These are phyloP conservation scores for Ceramica pisi DNA, from an alignment of 2,888 invertebrate species.

Conservation along the genomic window DNA sequence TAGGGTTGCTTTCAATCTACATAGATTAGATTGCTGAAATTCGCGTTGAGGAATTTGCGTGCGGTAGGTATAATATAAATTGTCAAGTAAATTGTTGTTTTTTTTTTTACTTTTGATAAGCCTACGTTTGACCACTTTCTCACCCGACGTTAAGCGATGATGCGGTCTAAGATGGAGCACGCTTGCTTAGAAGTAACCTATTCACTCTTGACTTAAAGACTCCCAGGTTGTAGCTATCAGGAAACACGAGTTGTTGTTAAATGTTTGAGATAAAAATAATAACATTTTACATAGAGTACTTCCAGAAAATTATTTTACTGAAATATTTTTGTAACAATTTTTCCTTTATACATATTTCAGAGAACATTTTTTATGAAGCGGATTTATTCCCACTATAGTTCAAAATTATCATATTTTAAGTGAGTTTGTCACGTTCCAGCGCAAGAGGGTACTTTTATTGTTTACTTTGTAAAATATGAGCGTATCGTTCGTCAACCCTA, in stretches of 20 bases:
- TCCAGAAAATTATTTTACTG: background rate
- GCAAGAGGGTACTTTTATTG: background rate
- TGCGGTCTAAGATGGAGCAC: too few species aligned
- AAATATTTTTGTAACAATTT: constrained; percentile 11
- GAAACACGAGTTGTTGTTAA: background rate
- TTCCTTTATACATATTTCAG: background rate
- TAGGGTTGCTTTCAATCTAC: constrained; percentile 33
- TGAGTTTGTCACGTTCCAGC: background rate
- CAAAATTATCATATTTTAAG: background rate
- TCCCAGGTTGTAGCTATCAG: too few species aligned
- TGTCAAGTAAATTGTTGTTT: constrained; percentile 1
- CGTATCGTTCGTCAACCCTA: constrained; percentile 18
- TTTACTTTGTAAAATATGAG: too few species aligned
- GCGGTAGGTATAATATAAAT: background rate
- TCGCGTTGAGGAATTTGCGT: constrained; percentile 18
- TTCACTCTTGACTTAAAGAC: too few species aligned
- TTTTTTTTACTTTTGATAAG: too few species aligned
- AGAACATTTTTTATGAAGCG: background rate
- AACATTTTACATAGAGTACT: background rate
- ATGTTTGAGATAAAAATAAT: background rate
- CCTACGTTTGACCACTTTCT: too few species aligned
- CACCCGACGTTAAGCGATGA: too few species aligned
- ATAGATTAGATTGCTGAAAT: constrained; percentile 24
- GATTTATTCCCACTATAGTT: background rate
- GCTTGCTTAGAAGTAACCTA: too few species aligned